Base-by-base conservation (phyloP, 2,888 invertebrate genomes). In the Polyommatus icarus region DNA sequence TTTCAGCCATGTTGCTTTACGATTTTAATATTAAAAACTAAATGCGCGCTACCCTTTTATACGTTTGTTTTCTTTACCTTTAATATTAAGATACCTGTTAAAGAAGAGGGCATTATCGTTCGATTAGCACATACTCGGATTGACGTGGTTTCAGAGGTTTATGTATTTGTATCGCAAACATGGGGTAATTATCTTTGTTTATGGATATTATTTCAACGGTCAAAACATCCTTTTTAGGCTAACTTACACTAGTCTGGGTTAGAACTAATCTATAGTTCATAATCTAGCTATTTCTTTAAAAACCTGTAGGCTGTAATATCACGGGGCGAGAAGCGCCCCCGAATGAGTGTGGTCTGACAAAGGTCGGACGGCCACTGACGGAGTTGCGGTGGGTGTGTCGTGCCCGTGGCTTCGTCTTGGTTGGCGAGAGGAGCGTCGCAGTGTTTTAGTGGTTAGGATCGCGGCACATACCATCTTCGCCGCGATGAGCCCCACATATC, bases 1-100 rank as follows among this genome's bases (percentile, higher is more conserved):
- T 40, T 72, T 36, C 40, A 3, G 40, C 72, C 72, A 72, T 72
- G 72, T 72, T 71, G 71, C 36, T 72, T 72, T n/a, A 40, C 40
- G 8, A 1, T 3, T 3, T 15, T 6, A 15, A 0, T 12, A 10
- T 40, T 72, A 20, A 8, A 8, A 36, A 40, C 72, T 40, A 10
- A n/a, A 72, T 4, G 8, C n/a, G 40, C 20, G 40, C 6, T 72
- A 0, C 20, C 0, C 72, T 72, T 72, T 72, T 72, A 72, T 72
- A 72, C 12, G 72, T 40, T 20, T 10, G 1, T 6, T n/a, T n/a
- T 72, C 72, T 72, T 72, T 72, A 72, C 72, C 40, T 40, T 40
- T 40, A 1, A 40, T 72, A 20, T 71, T 71, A 36, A 36, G 6
- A 24, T 24, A 1, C 1, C 0, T 18, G 36, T 7, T 71, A 71